Evolutionary conservation across 2,888 invertebrate genomes (phyloP).

Genomic region (Agriopis leucophaearia): DNA sequence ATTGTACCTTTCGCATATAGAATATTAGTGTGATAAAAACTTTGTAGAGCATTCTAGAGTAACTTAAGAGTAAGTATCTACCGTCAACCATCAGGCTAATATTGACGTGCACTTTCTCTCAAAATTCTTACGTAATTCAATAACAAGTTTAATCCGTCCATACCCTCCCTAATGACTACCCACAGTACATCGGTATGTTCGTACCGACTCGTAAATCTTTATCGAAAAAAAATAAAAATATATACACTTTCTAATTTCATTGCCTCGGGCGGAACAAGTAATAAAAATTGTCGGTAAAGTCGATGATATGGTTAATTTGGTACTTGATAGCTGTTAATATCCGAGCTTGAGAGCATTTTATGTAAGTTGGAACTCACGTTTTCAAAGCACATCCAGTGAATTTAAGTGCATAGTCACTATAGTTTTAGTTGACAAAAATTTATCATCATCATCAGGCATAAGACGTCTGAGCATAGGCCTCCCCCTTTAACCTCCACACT

Average conservation of each 20-base stretch:
- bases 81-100: constrained; percentile 12
- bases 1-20: too few species aligned
- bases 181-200: constrained; percentile 28
- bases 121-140: constrained; percentile 36
- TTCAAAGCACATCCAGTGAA: not conserved
- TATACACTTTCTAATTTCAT: constrained; percentile 82
- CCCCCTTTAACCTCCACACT: too few species aligned
- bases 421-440: too few species aligned
- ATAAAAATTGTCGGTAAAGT: constrained; percentile 62
- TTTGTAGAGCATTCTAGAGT: not conserved
- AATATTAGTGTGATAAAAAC: too few species aligned
- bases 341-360: constrained; percentile 8
- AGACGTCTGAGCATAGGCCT: too few species aligned
- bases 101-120: constrained; percentile 41
- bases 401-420: too few species aligned
- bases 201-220: constrained; percentile 76
- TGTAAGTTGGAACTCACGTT: not conserved
- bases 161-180: constrained; percentile 37
- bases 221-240: constrained; percentile 60
- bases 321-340: constrained; percentile 34
- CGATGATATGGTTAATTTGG: constrained; percentile 40
- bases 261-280: constrained; percentile 74
- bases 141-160: constrained; percentile 33
- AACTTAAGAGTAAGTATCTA: constrained; percentile 2
- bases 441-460: too few species aligned